Percentiles rank a stretch among this genome's conserved stretches.
Conservation (phyloP, 2,113 vertebrate genomes). For the Caloenas nicobarica region DNA sequence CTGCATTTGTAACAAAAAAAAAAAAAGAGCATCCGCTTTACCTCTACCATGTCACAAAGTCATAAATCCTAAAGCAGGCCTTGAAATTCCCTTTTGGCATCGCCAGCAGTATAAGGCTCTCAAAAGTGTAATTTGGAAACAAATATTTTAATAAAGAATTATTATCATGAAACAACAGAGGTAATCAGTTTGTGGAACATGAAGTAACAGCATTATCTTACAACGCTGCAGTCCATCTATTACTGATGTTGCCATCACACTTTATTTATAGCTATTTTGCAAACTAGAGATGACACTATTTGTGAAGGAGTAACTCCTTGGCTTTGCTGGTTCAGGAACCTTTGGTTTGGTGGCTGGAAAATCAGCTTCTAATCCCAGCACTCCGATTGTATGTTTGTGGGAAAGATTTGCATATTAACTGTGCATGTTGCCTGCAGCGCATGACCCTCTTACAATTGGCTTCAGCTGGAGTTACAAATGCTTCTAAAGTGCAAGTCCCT, state of each 20-base stretch:
- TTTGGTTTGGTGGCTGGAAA: not conserved
- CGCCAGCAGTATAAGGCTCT: not conserved
- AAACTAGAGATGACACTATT: not conserved
- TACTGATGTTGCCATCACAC: not conserved
- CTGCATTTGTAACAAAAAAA: not conserved
- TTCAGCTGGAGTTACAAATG: not conserved
- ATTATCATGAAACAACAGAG: not conserved
- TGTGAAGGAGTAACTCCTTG: not conserved
- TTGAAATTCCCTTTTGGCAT: not conserved
- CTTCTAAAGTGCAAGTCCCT: not conserved
- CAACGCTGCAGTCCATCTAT: not conserved
- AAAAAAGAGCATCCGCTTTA: not conserved
- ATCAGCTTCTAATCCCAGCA: not conserved
- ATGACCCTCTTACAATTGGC: accelerated
- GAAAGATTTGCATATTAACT: not conserved
- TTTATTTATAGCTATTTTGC: not conserved
- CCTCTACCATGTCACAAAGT: not conserved
- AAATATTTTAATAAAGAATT: slow-evolving; percentile 36
- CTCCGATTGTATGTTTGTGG: not conserved
- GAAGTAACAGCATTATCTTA: not conserved
- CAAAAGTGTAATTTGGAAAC: not conserved
- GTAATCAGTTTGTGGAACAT: not conserved
- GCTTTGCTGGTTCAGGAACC: not conserved
- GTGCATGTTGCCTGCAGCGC: accelerated
- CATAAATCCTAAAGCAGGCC: not conserved